Percentiles rank a stretch among this genome's conserved stretches.
Conservation (phyloP, 2,797 vertebrate genomes). For the Dipus sagitta region DNA sequence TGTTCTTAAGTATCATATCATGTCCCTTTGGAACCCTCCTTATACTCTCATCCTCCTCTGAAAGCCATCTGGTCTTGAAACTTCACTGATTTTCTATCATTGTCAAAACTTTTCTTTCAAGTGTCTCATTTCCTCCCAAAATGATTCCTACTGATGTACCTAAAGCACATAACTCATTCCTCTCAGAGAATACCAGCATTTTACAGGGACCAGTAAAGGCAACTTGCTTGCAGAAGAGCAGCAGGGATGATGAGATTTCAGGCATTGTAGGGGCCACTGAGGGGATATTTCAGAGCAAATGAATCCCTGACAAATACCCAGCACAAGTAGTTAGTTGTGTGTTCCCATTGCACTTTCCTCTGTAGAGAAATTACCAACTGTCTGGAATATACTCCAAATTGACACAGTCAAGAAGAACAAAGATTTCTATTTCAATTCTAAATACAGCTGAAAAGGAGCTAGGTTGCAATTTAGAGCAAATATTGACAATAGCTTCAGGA, state of each 20-base stretch:
- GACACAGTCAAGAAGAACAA: conserved; percentile 33
- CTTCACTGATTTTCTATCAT: neutral
- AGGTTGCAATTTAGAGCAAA: conserved; percentile 18
- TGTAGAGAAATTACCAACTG: conserved; percentile 5
- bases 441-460: conserved; percentile 22
- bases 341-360: neutral
- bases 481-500: conserved; percentile 41
- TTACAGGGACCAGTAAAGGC: neutral
- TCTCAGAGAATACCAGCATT: neutral
- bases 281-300: neutral
- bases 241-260: neutral
- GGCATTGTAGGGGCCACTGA: neutral
- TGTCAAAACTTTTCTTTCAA: conserved; percentile 19
- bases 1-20: neutral
- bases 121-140: neutral
- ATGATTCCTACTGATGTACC: neutral
- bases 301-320: neutral
- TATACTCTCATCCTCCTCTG: neutral
- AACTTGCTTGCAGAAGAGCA: neutral
- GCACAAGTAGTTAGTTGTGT: neutral
- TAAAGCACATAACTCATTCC: neutral
- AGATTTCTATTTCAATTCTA: conserved; percentile 49
- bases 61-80: neutral
- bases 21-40: neutral
- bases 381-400: neutral